phyloP scores from a whole-genome alignment of 2,113 vertebrate species.

The Nibea coibor region DNA sequence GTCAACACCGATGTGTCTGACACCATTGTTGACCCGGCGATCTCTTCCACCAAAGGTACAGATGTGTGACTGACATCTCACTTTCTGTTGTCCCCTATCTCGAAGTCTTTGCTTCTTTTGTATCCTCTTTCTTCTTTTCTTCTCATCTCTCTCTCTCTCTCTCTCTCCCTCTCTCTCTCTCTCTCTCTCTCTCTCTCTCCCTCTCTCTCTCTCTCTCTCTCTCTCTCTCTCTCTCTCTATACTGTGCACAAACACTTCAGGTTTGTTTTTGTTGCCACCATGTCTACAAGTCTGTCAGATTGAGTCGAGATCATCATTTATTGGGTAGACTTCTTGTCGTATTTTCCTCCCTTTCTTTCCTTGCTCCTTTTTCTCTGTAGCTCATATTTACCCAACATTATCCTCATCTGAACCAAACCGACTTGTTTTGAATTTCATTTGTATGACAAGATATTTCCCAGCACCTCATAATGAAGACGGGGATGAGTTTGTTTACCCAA shows the following conservation, averaged over 20 bases:
- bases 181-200: too few species aligned
- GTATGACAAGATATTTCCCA: slow-evolving; percentile 54
- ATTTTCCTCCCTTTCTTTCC: not conserved
- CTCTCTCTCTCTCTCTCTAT: too few species aligned
- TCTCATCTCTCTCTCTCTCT: not conserved
- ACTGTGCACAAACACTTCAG: not conserved
- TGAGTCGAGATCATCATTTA: slow-evolving; percentile 42
- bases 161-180: too few species aligned
- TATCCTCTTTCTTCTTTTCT: not conserved
- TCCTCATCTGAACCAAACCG: slow-evolving; percentile 47
- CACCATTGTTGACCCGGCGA: not conserved
- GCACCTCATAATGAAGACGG: slow-evolving; percentile 63
- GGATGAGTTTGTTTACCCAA: slow-evolving; percentile 69
- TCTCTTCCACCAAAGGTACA: not conserved
- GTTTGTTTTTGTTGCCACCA: slow-evolving; percentile 22
- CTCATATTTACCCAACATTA: slow-evolving; percentile 54
- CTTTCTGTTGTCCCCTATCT: not conserved
- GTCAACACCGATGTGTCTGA: not conserved
- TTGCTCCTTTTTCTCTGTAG: slow-evolving; percentile 2
- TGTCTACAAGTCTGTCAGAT: slow-evolving; percentile 41
- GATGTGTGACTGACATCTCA: not conserved
- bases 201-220: not conserved
- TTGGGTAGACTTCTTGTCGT: slow-evolving; percentile 30
- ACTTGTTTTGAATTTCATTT: slow-evolving; percentile 64
- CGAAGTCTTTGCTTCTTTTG: not conserved